Percentiles rank a stretch among this genome's conserved stretches.
Evolutionary conservation across 2,797 vertebrate species (phyloP).

Genomic region (Pantherophis vulpinus): DNA sequence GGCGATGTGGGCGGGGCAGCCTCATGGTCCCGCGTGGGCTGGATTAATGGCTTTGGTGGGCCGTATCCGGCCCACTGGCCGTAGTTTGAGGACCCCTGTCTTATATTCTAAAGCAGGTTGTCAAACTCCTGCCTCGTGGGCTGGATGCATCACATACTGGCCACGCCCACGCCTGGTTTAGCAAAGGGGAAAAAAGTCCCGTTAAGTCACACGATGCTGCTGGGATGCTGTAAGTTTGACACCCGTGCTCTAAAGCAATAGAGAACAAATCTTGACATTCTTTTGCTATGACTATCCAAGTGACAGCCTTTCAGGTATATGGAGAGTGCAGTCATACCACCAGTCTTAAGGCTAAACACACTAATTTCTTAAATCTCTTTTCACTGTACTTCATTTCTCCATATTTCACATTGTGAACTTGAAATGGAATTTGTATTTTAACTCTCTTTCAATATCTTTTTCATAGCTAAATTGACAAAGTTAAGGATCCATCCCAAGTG

Average conservation of each 20-base stretch:
- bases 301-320: not conserved
- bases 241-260: not conserved
- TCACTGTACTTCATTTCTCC: not conserved
- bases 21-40: too few relatives aligned
- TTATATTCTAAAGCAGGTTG: not conserved
- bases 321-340: not conserved
- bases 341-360: not conserved
- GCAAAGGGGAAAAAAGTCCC: not conserved
- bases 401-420: not conserved
- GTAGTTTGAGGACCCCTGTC: not conserved
- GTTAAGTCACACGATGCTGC: accelerated
- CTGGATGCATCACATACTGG: too few relatives aligned
- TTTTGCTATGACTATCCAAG: not conserved
- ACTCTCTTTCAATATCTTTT: not conserved
- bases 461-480: not conserved
- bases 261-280: not conserved
- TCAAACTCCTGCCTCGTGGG: not conserved
- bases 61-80: too few relatives aligned
- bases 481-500: not conserved
- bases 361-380: not conserved
- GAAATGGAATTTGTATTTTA: not conserved
- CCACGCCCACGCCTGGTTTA: too few relatives aligned
- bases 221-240: not conserved
- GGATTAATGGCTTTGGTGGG: too few relatives aligned
- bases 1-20: too few relatives aligned